A percentile compares a stretch with the other conserved stretches of the same genome.
phyloP scores from a whole-genome alignment of 2,797 vertebrate species.

The Vespertilio murinus region DNA sequence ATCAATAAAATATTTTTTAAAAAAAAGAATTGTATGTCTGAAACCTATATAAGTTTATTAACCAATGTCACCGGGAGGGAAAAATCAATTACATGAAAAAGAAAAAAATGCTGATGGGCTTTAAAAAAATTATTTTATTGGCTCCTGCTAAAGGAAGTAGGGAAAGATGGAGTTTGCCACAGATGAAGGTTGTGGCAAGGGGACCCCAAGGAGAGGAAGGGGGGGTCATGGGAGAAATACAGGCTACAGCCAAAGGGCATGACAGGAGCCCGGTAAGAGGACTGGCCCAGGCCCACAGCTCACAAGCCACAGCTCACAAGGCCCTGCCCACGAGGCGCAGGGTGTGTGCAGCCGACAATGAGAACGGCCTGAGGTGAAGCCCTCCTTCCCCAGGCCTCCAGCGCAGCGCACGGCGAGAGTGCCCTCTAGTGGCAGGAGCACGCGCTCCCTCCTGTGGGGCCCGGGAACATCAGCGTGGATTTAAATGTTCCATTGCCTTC shows the following conservation, averaged over 20 bases:
- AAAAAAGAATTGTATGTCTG: not conserved
- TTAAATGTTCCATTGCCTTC: not conserved
- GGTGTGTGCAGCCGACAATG: rapidly evolving
- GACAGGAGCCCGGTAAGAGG: not conserved
- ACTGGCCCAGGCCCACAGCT: not conserved
- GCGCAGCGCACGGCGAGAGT: slow-evolving; percentile 71
- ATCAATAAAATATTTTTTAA: too few relatives aligned
- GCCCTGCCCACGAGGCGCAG: rapidly evolving
- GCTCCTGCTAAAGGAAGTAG: not conserved
- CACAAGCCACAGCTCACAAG: not conserved
- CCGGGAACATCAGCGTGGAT: rapidly evolving
- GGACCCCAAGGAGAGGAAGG: not conserved
- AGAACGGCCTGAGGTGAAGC: not conserved
- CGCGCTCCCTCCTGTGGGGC: not conserved
- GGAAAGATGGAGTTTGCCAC: not conserved
- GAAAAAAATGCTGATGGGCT: not conserved
- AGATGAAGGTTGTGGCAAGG: not conserved
- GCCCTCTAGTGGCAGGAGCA: slow-evolving; percentile 83
- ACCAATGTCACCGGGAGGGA: not conserved
- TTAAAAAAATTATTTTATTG: not conserved
- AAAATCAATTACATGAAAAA: not conserved
- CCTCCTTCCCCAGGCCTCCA: rapidly evolving
- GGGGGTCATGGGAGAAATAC: not conserved
- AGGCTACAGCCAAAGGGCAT: not conserved
- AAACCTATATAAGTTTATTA: not conserved